A percentile compares a stretch with the other conserved stretches of the same genome.
Conservation (phyloP, 2,113 vertebrate species). For the Camelus dromedarius region DNA sequence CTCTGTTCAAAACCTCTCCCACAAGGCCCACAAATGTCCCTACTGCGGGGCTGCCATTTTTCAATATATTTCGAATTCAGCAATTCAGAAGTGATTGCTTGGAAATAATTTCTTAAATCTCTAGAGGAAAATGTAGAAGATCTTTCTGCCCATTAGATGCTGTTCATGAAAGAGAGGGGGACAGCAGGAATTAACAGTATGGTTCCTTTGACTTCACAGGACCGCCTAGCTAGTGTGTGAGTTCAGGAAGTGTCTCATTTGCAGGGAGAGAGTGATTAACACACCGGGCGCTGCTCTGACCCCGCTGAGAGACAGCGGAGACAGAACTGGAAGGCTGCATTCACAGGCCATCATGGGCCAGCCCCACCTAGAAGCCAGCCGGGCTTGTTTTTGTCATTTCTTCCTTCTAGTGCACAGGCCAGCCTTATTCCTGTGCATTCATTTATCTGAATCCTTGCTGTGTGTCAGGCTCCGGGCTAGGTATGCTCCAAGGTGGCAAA, state of each 20-base stretch:
- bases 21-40: neutral
- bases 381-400: neutral
- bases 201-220: neutral
- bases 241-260: conserved; percentile 64
- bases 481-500: neutral
- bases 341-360: neutral
- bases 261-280: conserved; percentile 29
- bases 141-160: conserved; percentile 9
- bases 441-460: neutral
- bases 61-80: conserved; percentile 34
- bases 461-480: neutral
- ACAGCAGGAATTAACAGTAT: neutral
- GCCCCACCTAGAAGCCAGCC: neutral
- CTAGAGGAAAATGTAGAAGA: neutral
- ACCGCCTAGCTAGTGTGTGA: neutral
- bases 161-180: neutral
- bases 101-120: conserved; percentile 63
- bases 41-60: conserved; percentile 52
- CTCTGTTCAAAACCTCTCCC: neutral
- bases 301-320: neutral
- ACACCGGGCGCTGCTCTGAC: neutral
- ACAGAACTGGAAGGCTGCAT: neutral
- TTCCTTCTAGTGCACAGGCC: neutral
- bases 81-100: conserved; percentile 42
- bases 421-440: neutral